These are phyloP conservation scores for Ciconia nigra DNA, from an alignment of 2,797 vertebrate species.

Conservation along the genomic window DNA sequence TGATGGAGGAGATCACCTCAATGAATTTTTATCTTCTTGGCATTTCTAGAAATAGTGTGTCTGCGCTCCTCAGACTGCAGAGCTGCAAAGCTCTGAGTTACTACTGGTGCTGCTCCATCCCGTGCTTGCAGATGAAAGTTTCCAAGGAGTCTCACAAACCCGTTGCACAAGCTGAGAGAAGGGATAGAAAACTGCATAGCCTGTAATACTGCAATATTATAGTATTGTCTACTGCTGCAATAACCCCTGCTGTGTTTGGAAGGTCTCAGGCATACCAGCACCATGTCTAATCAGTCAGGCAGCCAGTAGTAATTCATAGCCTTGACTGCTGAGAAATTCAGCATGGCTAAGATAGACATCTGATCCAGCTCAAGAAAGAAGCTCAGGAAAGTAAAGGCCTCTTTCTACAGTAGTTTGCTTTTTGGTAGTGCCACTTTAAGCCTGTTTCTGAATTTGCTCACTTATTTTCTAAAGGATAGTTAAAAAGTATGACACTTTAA, in stretches of 20 bases:
- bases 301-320: neutral
- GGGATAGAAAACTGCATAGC: neutral
- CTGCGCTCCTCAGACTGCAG: neutral
- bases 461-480: neutral
- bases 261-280: constrained; percentile 12
- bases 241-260: constrained; percentile 40
- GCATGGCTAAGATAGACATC: neutral
- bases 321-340: constrained; percentile 14
- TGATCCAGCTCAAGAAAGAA: neutral
- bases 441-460: neutral
- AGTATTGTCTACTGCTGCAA: neutral
- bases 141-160: neutral
- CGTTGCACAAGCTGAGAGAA: neutral
- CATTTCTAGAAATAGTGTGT: neutral
- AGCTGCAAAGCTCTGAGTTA: neutral
- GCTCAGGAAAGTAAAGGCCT: neutral
- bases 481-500: neutral
- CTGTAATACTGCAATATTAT: neutral
- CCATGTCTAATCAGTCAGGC: constrained; percentile 2
- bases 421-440: neutral
- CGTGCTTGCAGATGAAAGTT: neutral
- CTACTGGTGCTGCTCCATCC: neutral
- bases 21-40: neutral
- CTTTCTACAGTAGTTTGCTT: neutral
- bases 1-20: neutral